phyloP scores from a whole-genome alignment of 2,888 invertebrate genomes.

The Aplocera efformata region DNA sequence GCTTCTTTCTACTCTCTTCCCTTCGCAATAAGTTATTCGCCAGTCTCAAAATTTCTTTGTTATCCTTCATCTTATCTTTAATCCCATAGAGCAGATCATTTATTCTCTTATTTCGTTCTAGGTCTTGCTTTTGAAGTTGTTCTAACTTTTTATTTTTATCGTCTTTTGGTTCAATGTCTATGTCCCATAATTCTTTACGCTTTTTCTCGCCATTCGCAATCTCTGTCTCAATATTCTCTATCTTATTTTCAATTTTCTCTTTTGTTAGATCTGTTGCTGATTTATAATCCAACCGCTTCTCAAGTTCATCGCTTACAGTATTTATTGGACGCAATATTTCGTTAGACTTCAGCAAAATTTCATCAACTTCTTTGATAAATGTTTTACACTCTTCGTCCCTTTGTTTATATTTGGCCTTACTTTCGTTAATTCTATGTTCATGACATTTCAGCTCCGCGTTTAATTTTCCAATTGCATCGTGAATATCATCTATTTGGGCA shows the following conservation, averaged over 20 bases:
- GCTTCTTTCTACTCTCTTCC: slow-evolving; percentile 49
- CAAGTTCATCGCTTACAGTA: slow-evolving; percentile 20
- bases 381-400: slow-evolving; percentile 62
- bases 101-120: slow-evolving; percentile 55
- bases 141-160: slow-evolving; percentile 39
- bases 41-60: slow-evolving; percentile 60
- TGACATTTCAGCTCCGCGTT: slow-evolving; percentile 61
- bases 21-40: slow-evolving; percentile 62
- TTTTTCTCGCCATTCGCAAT: slow-evolving; percentile 22
- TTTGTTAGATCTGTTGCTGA: slow-evolving; percentile 10
- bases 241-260: slow-evolving; percentile 14
- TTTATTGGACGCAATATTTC: slow-evolving; percentile 56
- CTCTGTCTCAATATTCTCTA: slow-evolving; percentile 2
- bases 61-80: slow-evolving; percentile 71
- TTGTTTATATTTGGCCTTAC: slow-evolving; percentile 55
- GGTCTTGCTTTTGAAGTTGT: slow-evolving; percentile 46
- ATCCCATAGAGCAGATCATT: slow-evolving; percentile 60
- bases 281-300: slow-evolving; percentile 16
- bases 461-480: slow-evolving; percentile 56
- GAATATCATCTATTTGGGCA: slow-evolving; percentile 61
- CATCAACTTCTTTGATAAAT: slow-evolving; percentile 67
- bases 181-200: slow-evolving; percentile 55
- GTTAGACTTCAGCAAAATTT: slow-evolving; percentile 58
- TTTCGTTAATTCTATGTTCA: slow-evolving; percentile 59
- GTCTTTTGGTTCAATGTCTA: slow-evolving; percentile 41